Evolutionary conservation across 2,888 invertebrate genomes (phyloP).

Genomic region (Clepsis dumicolana): DNA sequence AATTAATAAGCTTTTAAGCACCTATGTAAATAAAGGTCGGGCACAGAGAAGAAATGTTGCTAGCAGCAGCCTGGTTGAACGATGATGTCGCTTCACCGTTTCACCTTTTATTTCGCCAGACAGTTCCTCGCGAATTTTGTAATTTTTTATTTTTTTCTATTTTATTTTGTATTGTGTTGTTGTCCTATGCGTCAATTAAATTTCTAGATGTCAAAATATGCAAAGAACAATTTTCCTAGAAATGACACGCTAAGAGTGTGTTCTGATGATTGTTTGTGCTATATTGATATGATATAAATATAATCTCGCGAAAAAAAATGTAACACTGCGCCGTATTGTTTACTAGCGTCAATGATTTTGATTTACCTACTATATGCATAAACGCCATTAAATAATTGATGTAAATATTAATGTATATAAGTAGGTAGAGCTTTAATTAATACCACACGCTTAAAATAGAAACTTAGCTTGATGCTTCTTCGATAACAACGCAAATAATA

Average conservation of each 20-base stretch:
- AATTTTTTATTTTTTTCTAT: too few species aligned
- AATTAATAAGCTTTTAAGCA: constrained; percentile 10
- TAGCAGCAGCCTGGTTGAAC: constrained; percentile 7
- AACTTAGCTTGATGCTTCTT: constrained; percentile 1
- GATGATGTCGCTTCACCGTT: constrained; percentile 22
- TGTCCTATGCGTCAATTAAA: too few species aligned
- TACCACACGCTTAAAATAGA: background rate
- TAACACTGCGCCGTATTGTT: background rate
- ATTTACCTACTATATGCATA: too few species aligned
- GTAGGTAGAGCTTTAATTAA: background rate
- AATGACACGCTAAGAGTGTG: constrained; percentile 8
- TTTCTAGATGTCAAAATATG: constrained; percentile 28
- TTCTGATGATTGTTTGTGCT: background rate
- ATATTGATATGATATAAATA: too few species aligned
- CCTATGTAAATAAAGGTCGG: constrained; percentile 7
- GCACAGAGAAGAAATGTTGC: background rate
- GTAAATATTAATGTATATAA: background rate
- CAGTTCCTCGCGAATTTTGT: too few species aligned
- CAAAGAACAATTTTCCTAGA: constrained; percentile 18
- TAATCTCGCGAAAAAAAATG: background rate
- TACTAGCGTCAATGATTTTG: background rate
- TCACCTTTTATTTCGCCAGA: constrained; percentile 27
- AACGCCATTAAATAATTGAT: too few species aligned
- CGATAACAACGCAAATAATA: constrained; percentile 1
- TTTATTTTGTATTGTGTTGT: too few species aligned